phyloP scores from a whole-genome alignment of 2,113 vertebrate species.

The Cyrtonyx montezumae region DNA sequence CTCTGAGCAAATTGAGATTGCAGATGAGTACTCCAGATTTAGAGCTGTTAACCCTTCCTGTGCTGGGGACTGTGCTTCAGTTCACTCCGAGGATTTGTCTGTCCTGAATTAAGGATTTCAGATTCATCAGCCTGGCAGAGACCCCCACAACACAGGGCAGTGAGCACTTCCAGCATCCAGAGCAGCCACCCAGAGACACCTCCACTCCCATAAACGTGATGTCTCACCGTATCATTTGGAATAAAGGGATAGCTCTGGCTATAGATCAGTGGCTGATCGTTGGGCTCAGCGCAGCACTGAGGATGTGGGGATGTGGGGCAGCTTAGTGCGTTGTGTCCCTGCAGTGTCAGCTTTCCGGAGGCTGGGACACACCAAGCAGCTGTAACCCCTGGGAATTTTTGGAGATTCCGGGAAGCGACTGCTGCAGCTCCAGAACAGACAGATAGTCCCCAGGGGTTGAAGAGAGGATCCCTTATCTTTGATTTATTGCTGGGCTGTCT shows the following conservation, averaged over 20 bases:
- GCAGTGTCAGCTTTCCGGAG: background rate
- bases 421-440: background rate
- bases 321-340: background rate
- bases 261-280: slow-evolving; percentile 48
- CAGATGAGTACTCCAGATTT: slow-evolving; percentile 70
- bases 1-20: slow-evolving; percentile 79
- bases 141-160: background rate
- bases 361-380: slow-evolving; percentile 42
- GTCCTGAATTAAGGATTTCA: slow-evolving; percentile 19
- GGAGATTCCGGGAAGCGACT: background rate
- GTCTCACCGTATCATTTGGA: slow-evolving; percentile 30
- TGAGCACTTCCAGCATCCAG: slow-evolving; percentile 33
- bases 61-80: background rate
- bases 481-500: background rate
- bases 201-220: slow-evolving; percentile 22
- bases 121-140: slow-evolving; percentile 44
- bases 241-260: slow-evolving; percentile 15
- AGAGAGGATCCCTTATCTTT: background rate
- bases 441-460: background rate
- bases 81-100: background rate
- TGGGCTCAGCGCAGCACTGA: background rate
- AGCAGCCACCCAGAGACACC: slow-evolving; percentile 30
- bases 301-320: too few species aligned
- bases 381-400: background rate
- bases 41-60: slow-evolving; percentile 58